Evolutionary conservation across 2,888 invertebrate species (phyloP).

Genomic region (Drosophila greeni): DNA sequence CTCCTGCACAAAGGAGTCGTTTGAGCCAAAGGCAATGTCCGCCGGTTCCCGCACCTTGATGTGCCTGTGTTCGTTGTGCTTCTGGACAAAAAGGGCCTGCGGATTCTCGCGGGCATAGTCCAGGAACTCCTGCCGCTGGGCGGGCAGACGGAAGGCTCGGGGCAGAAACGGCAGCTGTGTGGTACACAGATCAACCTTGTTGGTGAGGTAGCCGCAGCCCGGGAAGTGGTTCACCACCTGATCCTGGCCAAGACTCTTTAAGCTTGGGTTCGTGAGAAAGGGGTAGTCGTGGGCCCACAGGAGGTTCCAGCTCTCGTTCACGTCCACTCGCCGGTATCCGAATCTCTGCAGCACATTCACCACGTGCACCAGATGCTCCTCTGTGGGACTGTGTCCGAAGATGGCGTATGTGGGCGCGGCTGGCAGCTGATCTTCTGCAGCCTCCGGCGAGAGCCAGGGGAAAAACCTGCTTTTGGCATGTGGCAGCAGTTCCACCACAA

Average conservation of each 20-base stretch:
- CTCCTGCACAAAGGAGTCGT: constrained; percentile 93
- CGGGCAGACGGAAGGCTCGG: constrained; percentile 91
- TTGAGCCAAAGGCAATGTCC: constrained; percentile 84
- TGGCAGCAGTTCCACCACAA: constrained; percentile 63
- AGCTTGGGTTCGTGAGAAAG: constrained; percentile 81
- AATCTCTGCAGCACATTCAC: constrained; percentile 2
- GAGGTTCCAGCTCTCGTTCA: constrained; percentile 74
- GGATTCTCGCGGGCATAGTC: constrained; percentile 84
- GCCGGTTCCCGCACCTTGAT: constrained; percentile 86
- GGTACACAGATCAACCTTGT: constrained; percentile 93
- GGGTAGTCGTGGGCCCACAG: constrained; percentile 96
- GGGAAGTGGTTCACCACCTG: constrained; percentile 96
- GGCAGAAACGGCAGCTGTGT: constrained; percentile 89
- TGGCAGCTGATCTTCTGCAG: not conserved
- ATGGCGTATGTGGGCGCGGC: constrained; percentile 3
- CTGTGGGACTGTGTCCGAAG: not conserved
- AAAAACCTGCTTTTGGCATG: constrained; percentile 32
- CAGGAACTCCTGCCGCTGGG: constrained; percentile 85
- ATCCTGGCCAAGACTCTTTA: constrained; percentile 83
- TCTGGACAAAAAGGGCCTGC: constrained; percentile 90
- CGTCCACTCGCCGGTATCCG: constrained; percentile 18
- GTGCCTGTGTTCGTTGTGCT: constrained; percentile 94
- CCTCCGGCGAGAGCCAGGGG: constrained; percentile 14
- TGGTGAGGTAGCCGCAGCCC: constrained; percentile 94
- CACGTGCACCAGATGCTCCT: constrained; percentile 5